phyloP scores from a whole-genome alignment of 2,113 vertebrate genomes.

The Pseudorasbora parva region DNA sequence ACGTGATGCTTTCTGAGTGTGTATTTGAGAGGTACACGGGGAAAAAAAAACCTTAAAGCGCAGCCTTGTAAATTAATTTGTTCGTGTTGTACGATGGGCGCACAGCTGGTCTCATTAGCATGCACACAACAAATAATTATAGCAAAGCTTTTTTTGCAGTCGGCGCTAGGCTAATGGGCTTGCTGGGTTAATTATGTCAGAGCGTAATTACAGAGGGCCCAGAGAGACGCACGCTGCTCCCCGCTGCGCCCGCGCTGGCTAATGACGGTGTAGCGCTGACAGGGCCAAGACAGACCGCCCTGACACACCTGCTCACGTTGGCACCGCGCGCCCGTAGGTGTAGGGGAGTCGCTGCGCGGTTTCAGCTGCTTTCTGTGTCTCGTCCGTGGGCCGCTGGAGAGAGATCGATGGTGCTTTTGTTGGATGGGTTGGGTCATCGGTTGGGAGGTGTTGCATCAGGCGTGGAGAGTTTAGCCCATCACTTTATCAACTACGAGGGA shows the following conservation, averaged over 20 bases:
- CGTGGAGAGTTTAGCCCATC: not conserved
- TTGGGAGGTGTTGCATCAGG: conserved; percentile 48
- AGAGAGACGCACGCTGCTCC: conserved; percentile 93
- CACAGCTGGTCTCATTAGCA: conserved; percentile 99
- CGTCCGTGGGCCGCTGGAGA: not conserved
- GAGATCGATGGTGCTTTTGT: conserved; percentile 12
- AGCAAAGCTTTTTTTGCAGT: conserved; percentile 86
- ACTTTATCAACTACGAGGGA: conserved; percentile 29
- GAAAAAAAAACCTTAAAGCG: conserved; percentile 74
- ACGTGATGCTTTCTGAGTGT: conserved; percentile 32
- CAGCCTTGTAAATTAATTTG: conserved; percentile 99
- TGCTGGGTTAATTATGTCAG: conserved; percentile 99
- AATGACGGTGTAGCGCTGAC: conserved; percentile 92
- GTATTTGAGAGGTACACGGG: conserved; percentile 20
- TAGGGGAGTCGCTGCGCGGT: not conserved
- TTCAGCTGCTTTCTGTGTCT: not conserved
- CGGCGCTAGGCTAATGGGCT: conserved; percentile 98
- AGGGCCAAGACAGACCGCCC: conserved; percentile 82
- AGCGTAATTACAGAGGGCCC: conserved; percentile 99
- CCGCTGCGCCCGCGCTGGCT: conserved; percentile 89
- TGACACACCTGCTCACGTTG: conserved; percentile 89
- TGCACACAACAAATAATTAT: conserved; percentile 99
- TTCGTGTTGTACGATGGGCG: conserved; percentile 98
- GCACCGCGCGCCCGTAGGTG: conserved; percentile 43
- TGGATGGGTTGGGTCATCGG: not conserved